Base-by-base conservation (phyloP, 2,797 vertebrate species). In the Chloroceryle amazona region DNA sequence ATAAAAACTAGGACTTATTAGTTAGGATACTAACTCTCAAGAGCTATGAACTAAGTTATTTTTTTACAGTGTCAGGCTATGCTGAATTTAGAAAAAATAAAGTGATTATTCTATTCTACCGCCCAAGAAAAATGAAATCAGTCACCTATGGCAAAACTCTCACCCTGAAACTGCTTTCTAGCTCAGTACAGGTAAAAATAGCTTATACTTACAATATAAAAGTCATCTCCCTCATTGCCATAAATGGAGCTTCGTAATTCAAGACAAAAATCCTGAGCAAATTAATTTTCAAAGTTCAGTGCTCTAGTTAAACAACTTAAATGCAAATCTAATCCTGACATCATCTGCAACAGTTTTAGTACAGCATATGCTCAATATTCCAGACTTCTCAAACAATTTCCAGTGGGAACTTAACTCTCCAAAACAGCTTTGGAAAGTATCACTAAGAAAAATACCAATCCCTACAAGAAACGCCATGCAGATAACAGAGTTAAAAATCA, bases 271-370 rank as follows among this genome's bases (percentile, higher is more conserved):
- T 23, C 49, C 4, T 2, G 3, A 63, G 23, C 49, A 58, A 84
- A 72, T 65, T 49, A 1, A 54, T 76, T 81, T 51, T 1, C 68
- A 22, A 81, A 76, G 42, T 60, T 70, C 55, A 66, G 47, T 0
- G 2, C 6, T 41, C 31, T 37, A 81, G 4, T 73, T 87, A 51
- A 75, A 65, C 26, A 55, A 63, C 41, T 70, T 65, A 28, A 83
- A 90, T 16, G 46, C 68, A 89, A 87, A 85, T 23, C 35, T 80
- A 67, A 91, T 55, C 72, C 72, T 49, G 57, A 90, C 29, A 88
- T 85, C 49, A 88, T 87, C 65, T 67, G 68, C 90, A 95, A 88
- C 41, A 61, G 67, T 73, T 94, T 94, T 83, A 49, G 33, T 19
- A 42, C 35, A 85, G 42, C 71, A 82, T 74, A 67, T 41, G 79